These are phyloP conservation scores for Habropoda laboriosa DNA, from an alignment of 1,140 invertebrate genomes.

Conservation along the genomic window DNA sequence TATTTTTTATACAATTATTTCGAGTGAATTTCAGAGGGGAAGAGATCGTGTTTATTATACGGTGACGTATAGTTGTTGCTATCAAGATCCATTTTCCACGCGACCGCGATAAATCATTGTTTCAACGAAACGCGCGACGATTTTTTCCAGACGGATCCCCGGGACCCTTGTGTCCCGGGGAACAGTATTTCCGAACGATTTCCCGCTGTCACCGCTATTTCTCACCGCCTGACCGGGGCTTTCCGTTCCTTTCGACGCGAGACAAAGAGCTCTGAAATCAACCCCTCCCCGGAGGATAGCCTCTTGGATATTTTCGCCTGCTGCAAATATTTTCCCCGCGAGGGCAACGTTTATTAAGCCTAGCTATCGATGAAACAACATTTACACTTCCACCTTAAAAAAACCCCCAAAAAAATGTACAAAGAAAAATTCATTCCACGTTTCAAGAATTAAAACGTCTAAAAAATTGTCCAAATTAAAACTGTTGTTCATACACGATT, in stretches of 20 bases:
- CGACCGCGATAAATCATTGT: neutral
- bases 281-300: neutral
- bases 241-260: conserved; percentile 35
- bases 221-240: conserved; percentile 31
- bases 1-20: neutral
- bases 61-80: too few relatives aligned
- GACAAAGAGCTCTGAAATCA: conserved; percentile 44
- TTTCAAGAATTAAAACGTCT: too few relatives aligned
- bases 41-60: too few relatives aligned
- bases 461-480: too few relatives aligned
- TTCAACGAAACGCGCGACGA: neutral
- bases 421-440: too few relatives aligned
- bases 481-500: too few relatives aligned
- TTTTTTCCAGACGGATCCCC: conserved; percentile 5
- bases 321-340: neutral
- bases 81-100: too few relatives aligned
- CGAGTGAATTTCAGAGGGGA: too few relatives aligned
- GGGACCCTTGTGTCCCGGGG: neutral
- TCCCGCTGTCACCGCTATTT: conserved; percentile 40
- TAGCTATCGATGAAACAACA: neutral
- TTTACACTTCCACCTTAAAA: neutral
- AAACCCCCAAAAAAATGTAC: too few relatives aligned
- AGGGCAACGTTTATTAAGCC: neutral
- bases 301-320: neutral
- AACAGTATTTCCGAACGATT: conserved; percentile 46